Percentiles rank a stretch among this genome's conserved stretches.
phyloP scores from a whole-genome alignment of 2,113 vertebrate genomes.

The Riparia riparia region DNA sequence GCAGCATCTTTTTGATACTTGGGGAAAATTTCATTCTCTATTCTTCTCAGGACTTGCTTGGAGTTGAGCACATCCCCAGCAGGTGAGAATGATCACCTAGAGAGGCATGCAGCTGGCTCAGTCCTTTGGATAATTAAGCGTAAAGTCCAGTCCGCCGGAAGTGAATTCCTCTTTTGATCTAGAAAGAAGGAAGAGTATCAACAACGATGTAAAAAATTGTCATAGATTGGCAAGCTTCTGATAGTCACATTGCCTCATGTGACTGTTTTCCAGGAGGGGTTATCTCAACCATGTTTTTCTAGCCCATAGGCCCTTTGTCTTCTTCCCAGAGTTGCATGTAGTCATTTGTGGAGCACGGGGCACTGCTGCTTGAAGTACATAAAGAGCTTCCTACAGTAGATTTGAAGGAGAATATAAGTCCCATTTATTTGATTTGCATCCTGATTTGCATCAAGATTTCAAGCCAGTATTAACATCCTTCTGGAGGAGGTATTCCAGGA shows the following conservation, averaged over 20 bases:
- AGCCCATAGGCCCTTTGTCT: background rate
- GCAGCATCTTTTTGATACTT: background rate
- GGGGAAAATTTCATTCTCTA: background rate
- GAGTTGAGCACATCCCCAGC: background rate
- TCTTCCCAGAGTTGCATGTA: background rate
- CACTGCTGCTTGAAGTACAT: background rate
- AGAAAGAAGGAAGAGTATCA: background rate
- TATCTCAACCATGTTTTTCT: background rate
- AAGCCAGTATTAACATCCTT: background rate
- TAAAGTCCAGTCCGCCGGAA: background rate
- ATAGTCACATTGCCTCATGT: background rate
- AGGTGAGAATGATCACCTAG: background rate
- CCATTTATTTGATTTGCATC: constrained; percentile 5
- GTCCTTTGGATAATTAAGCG: background rate
- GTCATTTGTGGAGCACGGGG: background rate
- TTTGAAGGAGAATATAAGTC: background rate
- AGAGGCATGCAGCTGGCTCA: background rate
- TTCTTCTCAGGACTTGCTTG: background rate
- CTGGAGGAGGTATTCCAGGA: background rate
- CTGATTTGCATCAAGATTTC: constrained; percentile 12
- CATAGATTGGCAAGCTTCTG: background rate
- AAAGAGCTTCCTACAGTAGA: background rate
- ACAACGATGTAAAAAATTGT: background rate
- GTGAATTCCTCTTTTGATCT: background rate
- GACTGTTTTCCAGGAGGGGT: background rate